Conservation (phyloP, 2,888 invertebrate genomes). For the Brachyopa scutellaris region DNA sequence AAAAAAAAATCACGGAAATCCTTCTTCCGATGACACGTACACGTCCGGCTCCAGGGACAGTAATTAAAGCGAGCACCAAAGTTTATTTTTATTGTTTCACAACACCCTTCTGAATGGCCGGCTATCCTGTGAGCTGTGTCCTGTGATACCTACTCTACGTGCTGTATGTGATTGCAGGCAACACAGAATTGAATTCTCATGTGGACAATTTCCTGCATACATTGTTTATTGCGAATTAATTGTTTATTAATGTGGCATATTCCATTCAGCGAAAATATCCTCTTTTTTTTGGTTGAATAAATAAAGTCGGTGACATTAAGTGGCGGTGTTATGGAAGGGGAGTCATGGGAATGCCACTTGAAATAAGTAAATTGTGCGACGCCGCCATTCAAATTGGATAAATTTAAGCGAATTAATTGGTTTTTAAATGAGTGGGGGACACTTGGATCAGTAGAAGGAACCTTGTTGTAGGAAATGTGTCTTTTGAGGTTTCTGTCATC, state of each 20-base stretch:
- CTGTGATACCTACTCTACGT: background rate
- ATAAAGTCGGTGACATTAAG: no score
- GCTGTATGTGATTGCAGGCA: constrained; percentile 7
- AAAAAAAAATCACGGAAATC: constrained; percentile 53
- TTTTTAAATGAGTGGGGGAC: no score
- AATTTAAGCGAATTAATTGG: background rate
- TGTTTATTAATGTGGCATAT: constrained; percentile 54
- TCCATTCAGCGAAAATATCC: constrained; percentile 6
- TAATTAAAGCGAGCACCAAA: constrained; percentile 24
- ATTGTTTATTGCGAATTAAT: constrained; percentile 48
- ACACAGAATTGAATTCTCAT: constrained; percentile 27
- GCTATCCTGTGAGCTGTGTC: constrained; percentile 34
- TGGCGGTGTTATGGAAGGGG: background rate
- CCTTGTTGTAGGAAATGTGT: no score
- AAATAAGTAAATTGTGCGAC: background rate
- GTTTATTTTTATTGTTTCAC: constrained; percentile 59
- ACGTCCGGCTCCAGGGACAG: background rate
- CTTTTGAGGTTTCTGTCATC: no score
- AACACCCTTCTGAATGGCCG: background rate
- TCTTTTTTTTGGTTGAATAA: background rate
- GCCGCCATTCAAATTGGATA: background rate
- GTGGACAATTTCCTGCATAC: constrained; percentile 39
- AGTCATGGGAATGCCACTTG: background rate
- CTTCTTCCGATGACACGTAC: constrained; percentile 62
- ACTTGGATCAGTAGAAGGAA: no score